Conservation (phyloP, 2,113 vertebrate species). For the Hystrix cristata region DNA sequence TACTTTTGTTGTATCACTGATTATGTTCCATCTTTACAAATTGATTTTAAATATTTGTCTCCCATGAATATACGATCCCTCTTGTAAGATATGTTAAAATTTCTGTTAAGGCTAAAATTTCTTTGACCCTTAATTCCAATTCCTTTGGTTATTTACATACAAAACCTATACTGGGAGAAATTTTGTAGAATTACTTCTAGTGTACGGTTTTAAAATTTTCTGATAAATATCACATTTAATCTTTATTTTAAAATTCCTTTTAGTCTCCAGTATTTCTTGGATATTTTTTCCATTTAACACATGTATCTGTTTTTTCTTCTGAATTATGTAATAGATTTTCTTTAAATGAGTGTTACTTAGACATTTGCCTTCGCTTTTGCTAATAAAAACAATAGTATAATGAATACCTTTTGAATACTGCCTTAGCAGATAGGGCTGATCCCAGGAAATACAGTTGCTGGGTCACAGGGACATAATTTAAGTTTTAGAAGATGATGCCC, state of each 20-base stretch:
- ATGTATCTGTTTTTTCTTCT: neutral
- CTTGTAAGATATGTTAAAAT: constrained; percentile 54
- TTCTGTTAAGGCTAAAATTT: constrained; percentile 30
- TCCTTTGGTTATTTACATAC: neutral
- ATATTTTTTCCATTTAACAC: neutral
- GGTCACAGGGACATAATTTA: neutral
- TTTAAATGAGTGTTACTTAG: neutral
- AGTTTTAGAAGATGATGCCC: constrained; percentile 25
- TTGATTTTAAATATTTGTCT: constrained; percentile 11
- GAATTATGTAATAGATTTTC: neutral
- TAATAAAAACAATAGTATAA: neutral
- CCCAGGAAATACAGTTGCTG: constrained; percentile 20
- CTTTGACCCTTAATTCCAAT: constrained; percentile 31
- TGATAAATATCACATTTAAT: constrained; percentile 9
- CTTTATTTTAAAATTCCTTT: neutral
- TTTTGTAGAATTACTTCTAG: constrained; percentile 2
- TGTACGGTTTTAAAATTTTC: neutral
- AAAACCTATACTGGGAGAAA: neutral
- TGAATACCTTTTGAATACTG: neutral
- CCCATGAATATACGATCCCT: neutral
- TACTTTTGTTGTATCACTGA: neutral
- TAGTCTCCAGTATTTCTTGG: neutral
- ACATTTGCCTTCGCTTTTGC: neutral
- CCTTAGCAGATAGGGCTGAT: constrained; percentile 19
- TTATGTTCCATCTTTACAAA: constrained; percentile 43